Evolutionary conservation across 2,888 invertebrate genomes (phyloP).

Genomic region (Beris chalybata): DNA sequence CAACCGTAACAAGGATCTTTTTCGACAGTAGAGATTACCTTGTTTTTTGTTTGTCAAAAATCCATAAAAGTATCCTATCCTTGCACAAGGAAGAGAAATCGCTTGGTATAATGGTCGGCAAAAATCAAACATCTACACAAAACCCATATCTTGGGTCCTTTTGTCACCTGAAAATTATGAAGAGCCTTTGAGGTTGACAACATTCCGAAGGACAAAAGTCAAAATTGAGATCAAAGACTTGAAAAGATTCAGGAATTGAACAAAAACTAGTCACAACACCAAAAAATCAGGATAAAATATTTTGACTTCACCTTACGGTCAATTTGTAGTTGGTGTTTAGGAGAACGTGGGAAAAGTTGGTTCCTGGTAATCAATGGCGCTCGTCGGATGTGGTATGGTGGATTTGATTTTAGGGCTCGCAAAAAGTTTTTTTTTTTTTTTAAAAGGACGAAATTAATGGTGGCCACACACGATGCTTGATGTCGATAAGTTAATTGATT

Average conservation of each 20-base stretch:
- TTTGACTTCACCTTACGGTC: not conserved
- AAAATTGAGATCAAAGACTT: too few species aligned
- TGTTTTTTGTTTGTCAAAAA: too few species aligned
- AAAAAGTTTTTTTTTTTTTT: too few species aligned
- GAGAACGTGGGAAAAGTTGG: conserved; percentile 30
- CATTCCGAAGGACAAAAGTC: conserved; percentile 19
- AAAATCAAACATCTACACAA: conserved; percentile 13
- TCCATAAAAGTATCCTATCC: too few species aligned
- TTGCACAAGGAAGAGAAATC: too few species aligned
- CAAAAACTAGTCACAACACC: not conserved
- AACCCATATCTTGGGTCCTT: not conserved
- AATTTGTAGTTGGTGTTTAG: not conserved
- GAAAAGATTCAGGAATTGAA: too few species aligned
- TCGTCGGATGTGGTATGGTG: conserved; percentile 1
- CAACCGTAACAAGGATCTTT: too few species aligned
- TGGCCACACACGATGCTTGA: too few species aligned
- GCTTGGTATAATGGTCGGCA: conserved; percentile 5
- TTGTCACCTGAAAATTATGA: conserved; percentile 30
- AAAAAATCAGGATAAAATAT: not conserved
- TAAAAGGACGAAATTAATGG: too few species aligned
- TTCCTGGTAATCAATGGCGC: conserved; percentile 34
- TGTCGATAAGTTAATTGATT: too few species aligned
- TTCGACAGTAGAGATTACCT: too few species aligned
- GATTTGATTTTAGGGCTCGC: too few species aligned
- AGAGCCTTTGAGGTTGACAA: conserved; percentile 15